Base-by-base conservation (phyloP, 1,140 invertebrate genomes). In the Latrodectus geometricus region DNA sequence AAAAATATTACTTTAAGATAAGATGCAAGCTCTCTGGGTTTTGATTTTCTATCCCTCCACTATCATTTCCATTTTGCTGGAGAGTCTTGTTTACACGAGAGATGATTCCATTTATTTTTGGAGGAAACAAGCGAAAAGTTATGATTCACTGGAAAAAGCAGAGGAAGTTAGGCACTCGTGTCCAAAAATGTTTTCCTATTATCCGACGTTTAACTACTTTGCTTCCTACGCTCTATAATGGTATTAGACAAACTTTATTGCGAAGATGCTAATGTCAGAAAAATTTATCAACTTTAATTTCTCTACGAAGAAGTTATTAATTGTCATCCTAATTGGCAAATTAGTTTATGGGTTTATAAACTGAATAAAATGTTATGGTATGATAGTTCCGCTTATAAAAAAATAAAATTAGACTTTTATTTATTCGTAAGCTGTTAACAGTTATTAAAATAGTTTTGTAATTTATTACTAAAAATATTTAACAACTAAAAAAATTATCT, bases 1-100 rank as follows among this genome's bases (percentile, higher is more conserved):
- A 80, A 80, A 80, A 80, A 80, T 80, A 80, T 80, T 80, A 54
- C 78, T n/a, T 17, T 21, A 15, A 80, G 78, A 80, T 80, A 70
- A 80, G 66, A 70, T 70, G 66, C 66, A 54, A 80, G 20, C 49
- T 21, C 52, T 54, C 61, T 56, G 49, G 50, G 68, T 80, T 72
- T 80, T 80, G 65, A 80, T 80, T 80, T 80, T 80, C 21, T 35
- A 9, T 78, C 23, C 78, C 50, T 23, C 1, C 50, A 20, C 66
- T 80, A 80, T 80, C 78, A 70, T 80, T 70, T 54, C 68, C 23
- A 68, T 54, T 48, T 70, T 80, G 68, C 78, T n/a, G 35, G 65
- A 78, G 54, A 78, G 61, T 68, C 76, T 78, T 78, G 76, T 78
- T 78, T 78, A 78, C 76, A 78, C 49, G 76, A 66, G 48, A 68